A percentile compares a stretch with the other conserved stretches of the same genome.
phyloP scores from a whole-genome alignment of 2,113 vertebrate species.

The Capreolus pygargus region DNA sequence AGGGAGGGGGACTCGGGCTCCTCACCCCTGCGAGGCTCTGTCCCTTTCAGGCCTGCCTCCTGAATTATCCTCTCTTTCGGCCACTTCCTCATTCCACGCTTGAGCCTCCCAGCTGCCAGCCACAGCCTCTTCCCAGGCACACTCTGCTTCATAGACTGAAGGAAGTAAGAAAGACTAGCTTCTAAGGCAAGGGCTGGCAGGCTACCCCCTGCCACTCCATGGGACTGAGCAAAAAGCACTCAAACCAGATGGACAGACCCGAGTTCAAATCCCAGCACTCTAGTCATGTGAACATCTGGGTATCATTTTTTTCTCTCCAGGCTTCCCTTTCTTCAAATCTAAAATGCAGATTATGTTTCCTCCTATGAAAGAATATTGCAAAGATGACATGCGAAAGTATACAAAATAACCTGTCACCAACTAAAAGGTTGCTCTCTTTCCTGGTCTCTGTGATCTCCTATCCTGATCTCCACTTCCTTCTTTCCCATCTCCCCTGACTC shows the following conservation, averaged over 20 bases:
- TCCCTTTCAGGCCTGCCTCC: constrained; percentile 28
- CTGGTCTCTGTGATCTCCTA: neutral
- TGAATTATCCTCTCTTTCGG: constrained; percentile 68
- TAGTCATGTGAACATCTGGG: neutral
- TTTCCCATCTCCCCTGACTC: neutral
- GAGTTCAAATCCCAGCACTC: neutral
- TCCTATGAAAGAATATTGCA: neutral
- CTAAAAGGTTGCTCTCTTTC: neutral
- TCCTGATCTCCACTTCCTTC: neutral
- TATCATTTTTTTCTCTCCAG: neutral
- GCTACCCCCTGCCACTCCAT: neutral
- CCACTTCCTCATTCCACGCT: constrained; percentile 56
- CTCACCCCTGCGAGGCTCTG: neutral
- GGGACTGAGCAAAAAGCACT: neutral
- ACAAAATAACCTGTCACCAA: neutral
- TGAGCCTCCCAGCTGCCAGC: constrained; percentile 6
- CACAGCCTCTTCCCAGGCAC: neutral
- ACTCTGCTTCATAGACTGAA: neutral
- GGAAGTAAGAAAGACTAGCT: neutral
- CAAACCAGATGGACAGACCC: neutral
- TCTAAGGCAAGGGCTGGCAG: neutral
- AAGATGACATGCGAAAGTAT: neutral
- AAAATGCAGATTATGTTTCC: neutral
- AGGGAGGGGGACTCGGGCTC: constrained; percentile 47
- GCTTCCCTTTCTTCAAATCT: neutral